Percentiles rank a stretch among this genome's conserved stretches.
These are phyloP conservation scores for Labeo calbasu DNA, from an alignment of 2,797 vertebrate species.

Conservation along the genomic window DNA sequence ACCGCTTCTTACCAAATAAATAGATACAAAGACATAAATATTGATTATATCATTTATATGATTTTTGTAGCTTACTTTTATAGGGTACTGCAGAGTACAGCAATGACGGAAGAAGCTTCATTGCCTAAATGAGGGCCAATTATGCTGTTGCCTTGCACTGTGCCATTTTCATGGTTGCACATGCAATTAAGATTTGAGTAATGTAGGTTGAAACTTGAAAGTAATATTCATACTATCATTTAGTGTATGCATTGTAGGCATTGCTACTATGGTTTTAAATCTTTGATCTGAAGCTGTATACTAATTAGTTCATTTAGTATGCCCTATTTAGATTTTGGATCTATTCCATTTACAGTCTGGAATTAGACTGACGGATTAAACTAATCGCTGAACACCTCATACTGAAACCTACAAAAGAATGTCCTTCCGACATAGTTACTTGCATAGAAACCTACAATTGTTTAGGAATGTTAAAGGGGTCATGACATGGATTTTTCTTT, in stretches of 20 bases:
- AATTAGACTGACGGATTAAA: constrained; percentile 4
- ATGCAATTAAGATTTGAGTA: neutral
- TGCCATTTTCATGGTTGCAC: neutral
- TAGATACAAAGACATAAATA: neutral
- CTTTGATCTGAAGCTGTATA: neutral
- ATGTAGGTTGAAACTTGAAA: neutral
- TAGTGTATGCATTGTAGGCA: neutral
- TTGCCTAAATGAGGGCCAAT: neutral
- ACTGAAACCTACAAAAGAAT: neutral
- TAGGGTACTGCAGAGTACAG: neutral
- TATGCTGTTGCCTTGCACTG: neutral
- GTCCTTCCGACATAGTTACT: too few relatives aligned
- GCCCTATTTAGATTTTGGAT: constrained; percentile 9
- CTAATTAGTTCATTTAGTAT: neutral
- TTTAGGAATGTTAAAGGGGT: neutral
- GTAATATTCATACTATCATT: neutral
- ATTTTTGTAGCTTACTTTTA: neutral
- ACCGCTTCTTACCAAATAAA: neutral
- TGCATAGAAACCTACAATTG: neutral
- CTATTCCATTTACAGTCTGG: neutral
- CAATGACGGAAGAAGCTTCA: neutral
- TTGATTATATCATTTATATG: neutral
- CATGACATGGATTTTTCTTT: too few relatives aligned
- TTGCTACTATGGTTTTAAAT: neutral
- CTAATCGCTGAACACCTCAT: neutral